Base-by-base conservation (phyloP, 2,888 invertebrate genomes). In the Metallyticus violacea region DNA sequence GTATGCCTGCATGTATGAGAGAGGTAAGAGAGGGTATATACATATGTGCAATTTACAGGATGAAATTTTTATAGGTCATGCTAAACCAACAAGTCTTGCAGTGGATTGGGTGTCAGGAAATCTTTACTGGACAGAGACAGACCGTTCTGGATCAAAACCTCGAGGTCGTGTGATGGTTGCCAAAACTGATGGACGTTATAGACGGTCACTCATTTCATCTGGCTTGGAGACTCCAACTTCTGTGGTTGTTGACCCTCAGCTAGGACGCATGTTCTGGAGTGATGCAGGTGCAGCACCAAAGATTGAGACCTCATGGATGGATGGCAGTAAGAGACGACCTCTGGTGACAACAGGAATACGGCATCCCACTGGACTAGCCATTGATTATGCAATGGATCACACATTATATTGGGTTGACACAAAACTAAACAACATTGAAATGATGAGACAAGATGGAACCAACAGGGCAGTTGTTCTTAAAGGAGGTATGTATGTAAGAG, bases 301-400 rank as follows among this genome's bases (percentile, higher is more conserved):
- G 92, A 98, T 99, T 88, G 99, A 99, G 91, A 95, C 96, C 4
- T 95, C 98, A 1, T 99, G 99, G 98, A 97, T 99, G 98, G 99
- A 99, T 90, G 99, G 99, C 0, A 96, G 96, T 0, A 96, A 97
- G 91, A 94, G 98, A 2, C 93, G 96, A 85, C 95, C 96, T 0
- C 91, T 99, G 2, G 95, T 98, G 7, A 95, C 96, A 0, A 97
- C 97, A 88, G 94, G 94, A 88, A 94, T 99, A 29, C 94, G 97
- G 28, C 96, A 97, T 90, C 99, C 99, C 0, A 95, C 97, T 0
- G 98, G 98, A 0, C 91, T 99, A 9, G 94, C 98, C 0, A 95
- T 99, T 82, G 99, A 99, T 91, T 97, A 96, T 90, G 94, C 96
- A 0, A 97, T 97, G 95, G 96, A 96, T 88, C 97, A 98, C 90